Evolutionary conservation across 2,113 vertebrate genomes (phyloP).

Genomic region (Lipophrys pholis): DNA sequence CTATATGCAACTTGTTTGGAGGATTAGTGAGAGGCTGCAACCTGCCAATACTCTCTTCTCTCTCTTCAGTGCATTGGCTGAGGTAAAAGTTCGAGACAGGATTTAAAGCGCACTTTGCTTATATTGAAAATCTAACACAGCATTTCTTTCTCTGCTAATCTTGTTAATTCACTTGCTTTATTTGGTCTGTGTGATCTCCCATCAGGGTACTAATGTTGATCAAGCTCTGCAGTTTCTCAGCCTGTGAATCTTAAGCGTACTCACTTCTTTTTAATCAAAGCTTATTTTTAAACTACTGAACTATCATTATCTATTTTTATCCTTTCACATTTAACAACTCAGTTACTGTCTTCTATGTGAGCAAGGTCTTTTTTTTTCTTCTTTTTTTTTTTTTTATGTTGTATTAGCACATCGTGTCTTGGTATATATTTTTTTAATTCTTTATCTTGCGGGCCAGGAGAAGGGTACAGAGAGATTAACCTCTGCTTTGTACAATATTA

Average conservation of each 20-base stretch:
- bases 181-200: neutral
- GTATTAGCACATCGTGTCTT: neutral
- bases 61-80: neutral
- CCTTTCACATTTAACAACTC: conserved; percentile 17
- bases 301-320: conserved; percentile 6
- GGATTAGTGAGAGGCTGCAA: neutral
- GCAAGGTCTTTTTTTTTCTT: neutral
- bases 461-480: neutral
- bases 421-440: neutral
- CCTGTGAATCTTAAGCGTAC: neutral
- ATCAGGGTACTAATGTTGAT: neutral
- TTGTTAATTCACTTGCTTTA: conserved; percentile 3
- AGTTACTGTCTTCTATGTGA: neutral
- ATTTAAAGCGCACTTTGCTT: neutral
- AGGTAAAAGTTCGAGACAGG: neutral
- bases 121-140: neutral
- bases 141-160: neutral
- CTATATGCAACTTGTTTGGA: neutral
- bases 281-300: conserved; percentile 2
- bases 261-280: conserved; percentile 19
- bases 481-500: neutral
- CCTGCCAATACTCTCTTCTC: no score
- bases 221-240: neutral
- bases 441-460: neutral
- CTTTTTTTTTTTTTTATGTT: neutral